Base-by-base conservation (phyloP, 2,113 vertebrate species). In the Ciconia boyciana region DNA sequence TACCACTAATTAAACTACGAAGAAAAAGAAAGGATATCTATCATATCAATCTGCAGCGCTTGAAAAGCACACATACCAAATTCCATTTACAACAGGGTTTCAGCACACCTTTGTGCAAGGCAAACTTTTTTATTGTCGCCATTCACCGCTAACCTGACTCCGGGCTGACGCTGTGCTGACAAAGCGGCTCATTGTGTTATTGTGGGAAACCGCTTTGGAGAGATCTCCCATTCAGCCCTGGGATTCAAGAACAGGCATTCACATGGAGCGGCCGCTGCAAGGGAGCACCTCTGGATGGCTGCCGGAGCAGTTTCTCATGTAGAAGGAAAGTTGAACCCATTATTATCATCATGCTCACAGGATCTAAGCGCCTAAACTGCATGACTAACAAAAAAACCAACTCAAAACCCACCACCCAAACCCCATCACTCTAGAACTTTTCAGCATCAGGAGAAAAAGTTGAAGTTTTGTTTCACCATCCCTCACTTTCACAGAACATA, bases 121-220 rank as follows among this genome's bases (percentile, higher is more conserved):
- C 68, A 66, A 74, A 49, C 58, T 57, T 15, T 4, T 41, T 62
- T 74, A 83, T 70, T 85, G 92, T 91, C 41, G 80, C 94, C 76
- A 41, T 94, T 83, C 83, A 20, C 87, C 32, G 70, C 83, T 91
- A 94, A 93, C 81, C 97, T 98, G 97, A 97, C 97, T 97, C 96
- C 17, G 1, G 80, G 87, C 76, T 96, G 92, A 94, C 91, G 93
- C 96, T 82, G 81, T 21, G 62, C 96, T 97, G 97, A 97, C 97
- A 97, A 89, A 97, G 79, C 41, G 96, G 94, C 91, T 95, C 96
- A 98, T 98, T 98, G 97, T 97, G 96, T 79, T 93, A 11, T 95
- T 96, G 98, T 99, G 98, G 98, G 98, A 98, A 99, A 98, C 52
- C 5, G 44, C 96, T 88, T 41, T 7, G 41, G 54, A 96, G 92